These are phyloP conservation scores for Pardosa pseudoannulata DNA, from an alignment of 2,888 invertebrate species.

Conservation along the genomic window DNA sequence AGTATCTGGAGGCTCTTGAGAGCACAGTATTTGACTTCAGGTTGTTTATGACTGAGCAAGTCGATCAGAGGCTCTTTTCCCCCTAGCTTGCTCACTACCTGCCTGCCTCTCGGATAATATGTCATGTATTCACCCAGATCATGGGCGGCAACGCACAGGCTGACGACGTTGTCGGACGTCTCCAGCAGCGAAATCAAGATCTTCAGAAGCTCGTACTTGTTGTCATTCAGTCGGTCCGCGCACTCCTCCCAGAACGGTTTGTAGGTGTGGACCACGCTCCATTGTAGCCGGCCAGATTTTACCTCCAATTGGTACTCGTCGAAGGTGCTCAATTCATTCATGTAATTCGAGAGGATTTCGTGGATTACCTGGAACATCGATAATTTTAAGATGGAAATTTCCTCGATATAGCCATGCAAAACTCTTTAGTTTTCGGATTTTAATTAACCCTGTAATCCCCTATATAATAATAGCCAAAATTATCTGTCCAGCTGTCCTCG, in stretches of 20 bases:
- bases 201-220: conserved; percentile 32
- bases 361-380: conserved; percentile 21
- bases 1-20: conserved; percentile 48
- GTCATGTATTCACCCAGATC: conserved; percentile 46
- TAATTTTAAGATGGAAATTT: no score
- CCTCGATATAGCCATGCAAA: no score
- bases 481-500: no score
- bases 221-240: conserved; percentile 41
- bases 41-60: conserved; percentile 9
- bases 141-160: conserved; percentile 37
- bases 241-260: conserved; percentile 43
- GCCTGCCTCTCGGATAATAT: conserved; percentile 26
- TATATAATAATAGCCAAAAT: no score
- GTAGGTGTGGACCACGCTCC: conserved; percentile 48
- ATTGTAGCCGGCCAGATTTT: conserved; percentile 28
- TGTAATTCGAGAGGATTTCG: background rate
- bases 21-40: conserved; percentile 25
- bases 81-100: conserved; percentile 18
- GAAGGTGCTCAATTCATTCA: conserved; percentile 28
- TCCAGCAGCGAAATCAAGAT: conserved; percentile 17
- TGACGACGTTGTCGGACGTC: background rate
- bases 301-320: conserved; percentile 41
- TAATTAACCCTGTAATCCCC: no score
- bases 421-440: no score
- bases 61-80: conserved; percentile 35